Conservation (phyloP, 2,797 vertebrate genomes). For the Ficedula albicollis region DNA sequence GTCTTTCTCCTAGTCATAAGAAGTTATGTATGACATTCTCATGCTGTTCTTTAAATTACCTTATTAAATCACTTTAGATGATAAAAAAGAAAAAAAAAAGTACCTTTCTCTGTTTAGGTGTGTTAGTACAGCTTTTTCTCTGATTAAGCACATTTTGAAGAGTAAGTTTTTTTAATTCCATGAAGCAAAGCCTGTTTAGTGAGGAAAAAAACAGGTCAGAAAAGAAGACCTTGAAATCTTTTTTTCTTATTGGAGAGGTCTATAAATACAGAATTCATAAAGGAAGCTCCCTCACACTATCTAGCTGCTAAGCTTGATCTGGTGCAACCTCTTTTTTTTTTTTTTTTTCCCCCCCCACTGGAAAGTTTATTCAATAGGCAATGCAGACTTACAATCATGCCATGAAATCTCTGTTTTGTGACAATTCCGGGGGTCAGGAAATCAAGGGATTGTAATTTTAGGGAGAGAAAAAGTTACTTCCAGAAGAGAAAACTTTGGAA, state of each 20-base stretch:
- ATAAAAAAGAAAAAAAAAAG: not conserved
- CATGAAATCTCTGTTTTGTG: not conserved
- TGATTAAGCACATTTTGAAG: not conserved
- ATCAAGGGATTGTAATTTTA: not conserved
- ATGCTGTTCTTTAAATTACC: not conserved
- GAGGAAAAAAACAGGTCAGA: not conserved
- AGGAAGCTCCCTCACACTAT: not conserved
- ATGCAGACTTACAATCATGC: not conserved
- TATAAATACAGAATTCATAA: not conserved
- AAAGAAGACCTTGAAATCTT: not conserved
- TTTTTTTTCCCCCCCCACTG: too few species aligned
- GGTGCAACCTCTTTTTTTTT: not conserved
- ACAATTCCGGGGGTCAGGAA: not conserved
- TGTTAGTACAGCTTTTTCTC: not conserved
- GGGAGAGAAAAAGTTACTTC: not conserved
- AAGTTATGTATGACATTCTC: not conserved
- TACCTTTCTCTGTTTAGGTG: not conserved
- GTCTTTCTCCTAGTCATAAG: not conserved
- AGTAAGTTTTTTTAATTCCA: not conserved
- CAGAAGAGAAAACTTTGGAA: not conserved
- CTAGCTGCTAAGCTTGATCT: not conserved
- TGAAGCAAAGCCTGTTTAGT: not conserved
- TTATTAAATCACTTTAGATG: not conserved
- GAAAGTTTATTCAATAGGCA: not conserved
- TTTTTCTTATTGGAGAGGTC: not conserved